Evolutionary conservation across 2,113 vertebrate genomes (phyloP), one percentile per base, ranked within the genome.

Genomic region (Scytalopus superciliaris): DNA sequence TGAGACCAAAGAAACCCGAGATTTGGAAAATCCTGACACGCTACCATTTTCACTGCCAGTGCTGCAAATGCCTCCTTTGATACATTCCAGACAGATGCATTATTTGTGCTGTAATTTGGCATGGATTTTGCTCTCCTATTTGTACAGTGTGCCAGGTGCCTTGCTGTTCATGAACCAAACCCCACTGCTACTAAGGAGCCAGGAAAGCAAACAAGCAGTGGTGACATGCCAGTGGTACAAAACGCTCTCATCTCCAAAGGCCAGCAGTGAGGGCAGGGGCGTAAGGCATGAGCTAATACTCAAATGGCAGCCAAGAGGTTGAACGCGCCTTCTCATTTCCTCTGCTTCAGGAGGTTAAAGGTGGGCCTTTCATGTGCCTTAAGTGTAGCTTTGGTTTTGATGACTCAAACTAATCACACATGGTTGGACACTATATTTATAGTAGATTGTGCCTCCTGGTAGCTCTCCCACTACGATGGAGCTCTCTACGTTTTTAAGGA

Each of bases 321-420:
- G 86, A 91, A 75, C 27, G 84, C 4, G 31, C 67, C 49, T 59
- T 75, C 93, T 97, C 88, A 89, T 95, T 97, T 97, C 86, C 91
- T 95, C 80, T 87, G n/a, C 78, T 95, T 78, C 1, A 0, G 28
- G 69, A 90, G 91, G 87, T 90, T 93, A 93, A 95, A 94, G 96
- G 90, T 87, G 79, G 87, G 56, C 73, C 75, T 96, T 95, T 95
- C 68, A 81, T 81, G 59, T 94, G 89, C 37, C 63, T 92, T 83
- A 87, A 86, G 75, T 23, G 63, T 49, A 79, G 60, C 52, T 96
- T 93, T 87, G 60, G 37, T 93, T 93, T 82, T 91, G 92, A 94
- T 94, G 87, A 93, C 85, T 96, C 82, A 83, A 78, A 91, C 44
- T 93, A 94, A 95, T 91, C 84, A 63, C n/a, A 82, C 17, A 15